A percentile compares a stretch with the other conserved stretches of the same genome.
Evolutionary conservation across 2,113 vertebrate genomes (phyloP).

Genomic region (Gymnobelideus leadbeateri): DNA sequence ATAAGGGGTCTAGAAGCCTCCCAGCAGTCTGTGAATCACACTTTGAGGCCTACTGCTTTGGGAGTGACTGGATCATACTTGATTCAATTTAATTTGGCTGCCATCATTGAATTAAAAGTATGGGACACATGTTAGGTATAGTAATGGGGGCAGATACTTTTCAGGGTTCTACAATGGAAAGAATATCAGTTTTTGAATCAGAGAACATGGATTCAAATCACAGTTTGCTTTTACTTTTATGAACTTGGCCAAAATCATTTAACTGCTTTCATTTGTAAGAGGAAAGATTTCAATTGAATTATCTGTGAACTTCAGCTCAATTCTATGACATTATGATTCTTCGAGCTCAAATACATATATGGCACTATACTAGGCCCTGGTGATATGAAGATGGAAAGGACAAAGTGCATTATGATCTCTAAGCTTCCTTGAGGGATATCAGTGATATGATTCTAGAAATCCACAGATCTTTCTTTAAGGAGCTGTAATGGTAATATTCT

Average conservation of each 20-base stretch:
- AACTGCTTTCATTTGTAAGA: neutral
- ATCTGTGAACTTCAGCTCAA: neutral
- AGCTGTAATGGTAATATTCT: neutral
- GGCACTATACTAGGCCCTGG: neutral
- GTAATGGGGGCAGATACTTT: neutral
- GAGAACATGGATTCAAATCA: neutral
- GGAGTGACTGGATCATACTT: neutral
- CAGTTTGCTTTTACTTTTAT: neutral
- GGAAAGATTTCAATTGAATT: neutral
- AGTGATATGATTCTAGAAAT: neutral
- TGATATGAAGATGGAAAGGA: neutral
- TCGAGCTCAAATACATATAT: neutral
- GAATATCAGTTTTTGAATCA: neutral
- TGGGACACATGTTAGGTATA: neutral
- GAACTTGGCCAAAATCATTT: neutral
- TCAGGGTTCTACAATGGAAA: neutral
- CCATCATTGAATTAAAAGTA: neutral
- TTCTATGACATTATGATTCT: neutral
- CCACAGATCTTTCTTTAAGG: neutral
- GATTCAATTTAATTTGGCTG: neutral
- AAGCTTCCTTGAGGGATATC: neutral
- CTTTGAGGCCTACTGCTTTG: neutral
- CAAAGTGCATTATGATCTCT: neutral
- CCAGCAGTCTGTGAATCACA: neutral
- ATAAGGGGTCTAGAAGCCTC: neutral